A percentile compares a stretch with the other conserved stretches of the same genome.
phyloP scores from a whole-genome alignment of 2,113 vertebrate species.

The Eclectus roratus region DNA sequence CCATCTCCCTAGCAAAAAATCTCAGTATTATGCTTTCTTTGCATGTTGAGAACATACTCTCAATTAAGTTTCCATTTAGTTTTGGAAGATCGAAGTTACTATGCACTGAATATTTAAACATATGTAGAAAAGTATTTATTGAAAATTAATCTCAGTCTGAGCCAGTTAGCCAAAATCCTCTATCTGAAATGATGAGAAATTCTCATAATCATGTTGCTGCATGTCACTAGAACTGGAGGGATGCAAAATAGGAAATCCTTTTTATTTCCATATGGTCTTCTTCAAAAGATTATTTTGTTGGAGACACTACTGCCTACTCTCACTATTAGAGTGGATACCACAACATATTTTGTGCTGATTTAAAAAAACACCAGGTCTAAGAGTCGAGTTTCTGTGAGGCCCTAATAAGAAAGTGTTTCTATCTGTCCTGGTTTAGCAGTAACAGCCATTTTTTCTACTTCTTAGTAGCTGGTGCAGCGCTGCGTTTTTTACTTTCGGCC shows the following conservation, averaged over 20 bases:
- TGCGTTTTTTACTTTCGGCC: too few species aligned
- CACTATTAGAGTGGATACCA: not conserved
- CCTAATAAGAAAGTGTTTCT: not conserved
- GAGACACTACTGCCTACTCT: not conserved
- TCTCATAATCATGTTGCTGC: not conserved
- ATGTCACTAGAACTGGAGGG: not conserved
- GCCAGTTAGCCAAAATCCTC: not conserved
- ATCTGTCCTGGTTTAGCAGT: too few species aligned
- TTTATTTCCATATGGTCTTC: not conserved
- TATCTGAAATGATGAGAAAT: not conserved
- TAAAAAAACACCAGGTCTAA: not conserved
- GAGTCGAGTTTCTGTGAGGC: not conserved
- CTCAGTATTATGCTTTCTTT: not conserved
- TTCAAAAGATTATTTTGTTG: not conserved
- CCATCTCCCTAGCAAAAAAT: not conserved
- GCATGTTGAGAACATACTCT: fast-evolving
- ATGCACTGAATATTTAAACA: not conserved
- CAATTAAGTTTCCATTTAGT: not conserved
- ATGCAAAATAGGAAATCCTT: not conserved
- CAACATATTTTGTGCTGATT: not conserved
- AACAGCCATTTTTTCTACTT: too few species aligned
- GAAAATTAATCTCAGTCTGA: not conserved
- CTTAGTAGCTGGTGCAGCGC: too few species aligned
- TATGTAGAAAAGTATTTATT: not conserved
- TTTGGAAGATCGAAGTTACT: not conserved